phyloP scores from a whole-genome alignment of 2,888 invertebrate species.

The Anorthoa munda region DNA sequence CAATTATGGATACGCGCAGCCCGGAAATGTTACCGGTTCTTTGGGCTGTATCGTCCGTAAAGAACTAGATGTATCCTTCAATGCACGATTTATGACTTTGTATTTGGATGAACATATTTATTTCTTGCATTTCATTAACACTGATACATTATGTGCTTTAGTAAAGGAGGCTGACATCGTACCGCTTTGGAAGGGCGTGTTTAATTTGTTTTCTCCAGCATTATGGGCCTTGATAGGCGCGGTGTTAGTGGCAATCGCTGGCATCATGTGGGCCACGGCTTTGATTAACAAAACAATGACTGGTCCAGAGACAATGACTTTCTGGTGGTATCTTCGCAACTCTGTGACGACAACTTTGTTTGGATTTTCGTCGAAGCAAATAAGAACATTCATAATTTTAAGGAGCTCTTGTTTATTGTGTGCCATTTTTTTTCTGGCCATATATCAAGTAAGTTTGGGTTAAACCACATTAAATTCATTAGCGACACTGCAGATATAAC shows the following conservation, averaged over 20 bases:
- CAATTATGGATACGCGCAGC: conserved; percentile 68
- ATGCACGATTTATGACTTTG: conserved; percentile 76
- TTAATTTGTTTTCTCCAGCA: conserved; percentile 43
- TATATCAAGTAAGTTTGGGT: conserved; percentile 74
- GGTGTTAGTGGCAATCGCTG: conserved; percentile 57
- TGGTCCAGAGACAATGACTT: conserved; percentile 25
- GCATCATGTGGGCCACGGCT: conserved; percentile 69
- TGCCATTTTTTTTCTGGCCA: conserved; percentile 72
- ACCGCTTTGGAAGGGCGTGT: conserved; percentile 75
- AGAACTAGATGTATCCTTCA: conserved; percentile 78
- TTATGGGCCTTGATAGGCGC: conserved; percentile 56
- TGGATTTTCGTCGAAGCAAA: conserved; percentile 69
- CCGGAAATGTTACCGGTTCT: conserved; percentile 68
- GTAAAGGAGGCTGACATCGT: conserved; percentile 65
- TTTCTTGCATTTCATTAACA: conserved; percentile 70
- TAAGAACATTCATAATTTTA: conserved; percentile 63
- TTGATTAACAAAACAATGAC: conserved; percentile 49
- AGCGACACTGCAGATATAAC: no score
- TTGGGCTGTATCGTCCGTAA: conserved; percentile 71
- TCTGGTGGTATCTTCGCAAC: conserved; percentile 63
- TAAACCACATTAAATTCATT: background rate
- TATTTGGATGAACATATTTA: conserved; percentile 67
- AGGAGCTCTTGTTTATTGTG: conserved; percentile 69
- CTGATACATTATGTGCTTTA: conserved; percentile 75
- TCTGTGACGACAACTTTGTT: conserved; percentile 66